A percentile compares a stretch with the other conserved stretches of the same genome.
phyloP scores from a whole-genome alignment of 2,797 vertebrate species.

The Oreortyx pictus region DNA sequence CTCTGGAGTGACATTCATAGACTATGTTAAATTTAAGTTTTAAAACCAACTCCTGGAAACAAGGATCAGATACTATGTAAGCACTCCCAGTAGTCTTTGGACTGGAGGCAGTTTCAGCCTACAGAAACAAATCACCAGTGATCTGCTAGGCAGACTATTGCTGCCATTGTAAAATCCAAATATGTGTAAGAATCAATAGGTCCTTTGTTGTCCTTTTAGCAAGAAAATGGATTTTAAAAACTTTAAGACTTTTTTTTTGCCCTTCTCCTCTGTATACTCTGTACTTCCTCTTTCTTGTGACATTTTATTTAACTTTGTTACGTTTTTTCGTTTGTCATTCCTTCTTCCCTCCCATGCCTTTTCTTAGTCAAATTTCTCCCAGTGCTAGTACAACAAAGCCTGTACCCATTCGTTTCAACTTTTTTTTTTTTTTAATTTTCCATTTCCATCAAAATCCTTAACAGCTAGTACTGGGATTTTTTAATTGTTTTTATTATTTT shows the following conservation, averaged over 20 bases:
- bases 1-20: neutral
- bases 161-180: slow-evolving; percentile 9
- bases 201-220: slow-evolving; percentile 22
- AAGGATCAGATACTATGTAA: neutral
- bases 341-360: neutral
- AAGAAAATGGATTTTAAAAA: slow-evolving; percentile 42
- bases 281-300: slow-evolving; percentile 13
- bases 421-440: neutral
- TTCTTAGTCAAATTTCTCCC: neutral
- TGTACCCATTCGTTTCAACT: neutral
- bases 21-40: neutral
- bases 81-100: neutral
- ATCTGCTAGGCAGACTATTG: slow-evolving; percentile 2
- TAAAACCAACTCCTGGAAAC: neutral
- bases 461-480: neutral
- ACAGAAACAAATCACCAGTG: neutral
- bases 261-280: neutral
- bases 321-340: neutral
- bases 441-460: neutral
- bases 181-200: neutral
- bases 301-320: neutral
- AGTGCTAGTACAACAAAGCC: neutral
- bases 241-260: slow-evolving; percentile 24
- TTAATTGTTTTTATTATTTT: no score
- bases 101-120: neutral